These are phyloP conservation scores for Hydroisotoma schaefferi DNA, from an alignment of 2,888 invertebrate species.

Conservation along the genomic window DNA sequence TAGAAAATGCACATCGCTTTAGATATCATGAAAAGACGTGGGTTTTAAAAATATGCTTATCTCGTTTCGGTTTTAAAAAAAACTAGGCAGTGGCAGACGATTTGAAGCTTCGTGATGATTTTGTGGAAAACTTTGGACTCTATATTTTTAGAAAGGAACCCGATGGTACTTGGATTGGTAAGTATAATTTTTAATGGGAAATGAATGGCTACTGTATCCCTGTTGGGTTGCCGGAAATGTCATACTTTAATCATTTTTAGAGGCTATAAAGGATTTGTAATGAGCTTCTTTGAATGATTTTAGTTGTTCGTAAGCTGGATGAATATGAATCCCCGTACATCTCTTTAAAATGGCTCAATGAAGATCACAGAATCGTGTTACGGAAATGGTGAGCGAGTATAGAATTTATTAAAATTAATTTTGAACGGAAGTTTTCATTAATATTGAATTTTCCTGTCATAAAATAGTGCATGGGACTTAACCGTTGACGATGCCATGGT, in stretches of 20 bases:
- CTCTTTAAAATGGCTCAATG: slow-evolving; percentile 75
- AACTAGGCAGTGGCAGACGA: slow-evolving; percentile 72
- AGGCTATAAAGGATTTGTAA: not conserved
- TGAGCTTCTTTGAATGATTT: too few relatives aligned
- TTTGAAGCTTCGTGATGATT: slow-evolving; percentile 73
- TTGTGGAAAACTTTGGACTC: slow-evolving; percentile 82
- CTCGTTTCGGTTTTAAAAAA: slow-evolving; percentile 15
- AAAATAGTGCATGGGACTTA: slow-evolving; percentile 79
- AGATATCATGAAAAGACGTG: too few relatives aligned
- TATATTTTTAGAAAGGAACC: slow-evolving; percentile 76
- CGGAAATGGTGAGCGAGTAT: slow-evolving; percentile 69
- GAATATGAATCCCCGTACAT: slow-evolving; percentile 97
- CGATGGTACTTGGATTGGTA: slow-evolving; percentile 65
- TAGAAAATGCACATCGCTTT: slow-evolving; percentile 49
- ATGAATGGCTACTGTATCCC: slow-evolving; percentile 6
- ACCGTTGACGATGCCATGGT: slow-evolving; percentile 77
- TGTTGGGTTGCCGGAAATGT: slow-evolving; percentile 11
- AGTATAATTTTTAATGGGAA: too few relatives aligned
- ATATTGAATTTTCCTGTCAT: not conserved
- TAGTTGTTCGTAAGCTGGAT: slow-evolving; percentile 80
- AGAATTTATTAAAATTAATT: not conserved
- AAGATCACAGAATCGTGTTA: slow-evolving; percentile 72
- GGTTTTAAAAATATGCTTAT: not conserved
- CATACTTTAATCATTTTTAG: not conserved
- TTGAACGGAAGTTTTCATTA: not conserved